Evolutionary conservation across 2,888 invertebrate genomes (phyloP).

Genomic region (Plemyria rubiginata): DNA sequence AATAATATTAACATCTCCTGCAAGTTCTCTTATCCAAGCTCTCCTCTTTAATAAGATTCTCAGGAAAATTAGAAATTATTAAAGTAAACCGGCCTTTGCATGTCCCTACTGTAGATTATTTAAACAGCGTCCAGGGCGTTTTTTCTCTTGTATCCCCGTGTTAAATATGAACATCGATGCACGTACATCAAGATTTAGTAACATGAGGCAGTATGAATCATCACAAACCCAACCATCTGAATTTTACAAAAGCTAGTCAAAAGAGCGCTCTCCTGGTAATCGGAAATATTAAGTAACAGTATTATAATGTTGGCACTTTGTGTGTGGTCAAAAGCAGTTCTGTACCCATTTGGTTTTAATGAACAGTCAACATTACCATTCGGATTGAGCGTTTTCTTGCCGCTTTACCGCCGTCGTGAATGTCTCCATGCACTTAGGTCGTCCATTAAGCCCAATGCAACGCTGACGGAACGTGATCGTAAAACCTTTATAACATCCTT

Average conservation of each 20-base stretch:
- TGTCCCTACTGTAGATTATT: too few relatives aligned
- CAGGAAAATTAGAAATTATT: too few relatives aligned
- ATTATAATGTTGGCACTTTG: constrained; percentile 5
- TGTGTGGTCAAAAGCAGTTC: constrained; percentile 41
- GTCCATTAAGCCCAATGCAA: constrained; percentile 82
- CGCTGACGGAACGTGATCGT: constrained; percentile 81
- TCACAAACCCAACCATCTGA: neutral
- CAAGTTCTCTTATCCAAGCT: too few relatives aligned
- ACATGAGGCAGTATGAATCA: neutral
- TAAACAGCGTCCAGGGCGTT: too few relatives aligned
- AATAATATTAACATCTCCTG: too few relatives aligned
- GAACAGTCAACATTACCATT: constrained; percentile 61
- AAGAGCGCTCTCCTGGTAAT: constrained; percentile 3
- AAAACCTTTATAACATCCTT: constrained; percentile 85
- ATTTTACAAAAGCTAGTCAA: constrained; percentile 3
- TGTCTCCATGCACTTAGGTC: constrained; percentile 83
- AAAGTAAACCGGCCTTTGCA: too few relatives aligned
- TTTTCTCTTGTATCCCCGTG: too few relatives aligned
- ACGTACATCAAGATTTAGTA: too few relatives aligned
- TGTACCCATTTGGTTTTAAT: constrained; percentile 53
- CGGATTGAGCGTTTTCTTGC: constrained; percentile 61
- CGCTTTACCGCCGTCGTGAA: constrained; percentile 75
- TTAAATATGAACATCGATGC: too few relatives aligned
- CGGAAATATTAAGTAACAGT: constrained; percentile 7
- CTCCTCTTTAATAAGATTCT: too few relatives aligned